Conservation (phyloP, 2,888 invertebrate genomes). For the Ornithoptera priamus region DNA sequence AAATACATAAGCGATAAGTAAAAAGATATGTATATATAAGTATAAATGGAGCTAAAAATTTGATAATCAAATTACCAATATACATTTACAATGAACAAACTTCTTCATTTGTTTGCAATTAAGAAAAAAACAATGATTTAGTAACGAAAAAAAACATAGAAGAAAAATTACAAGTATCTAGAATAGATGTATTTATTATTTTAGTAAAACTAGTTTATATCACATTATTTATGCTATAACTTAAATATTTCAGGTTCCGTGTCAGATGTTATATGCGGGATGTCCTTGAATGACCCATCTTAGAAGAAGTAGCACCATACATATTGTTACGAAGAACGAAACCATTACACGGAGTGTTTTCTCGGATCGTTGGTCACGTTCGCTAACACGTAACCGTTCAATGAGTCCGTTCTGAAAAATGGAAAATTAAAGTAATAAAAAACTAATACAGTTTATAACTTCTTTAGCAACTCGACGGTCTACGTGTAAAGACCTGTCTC, state of each 20-base stretch:
- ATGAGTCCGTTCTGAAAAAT: slow-evolving; percentile 68
- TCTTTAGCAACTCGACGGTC: too few species aligned
- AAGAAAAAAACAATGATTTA: background rate
- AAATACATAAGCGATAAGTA: background rate
- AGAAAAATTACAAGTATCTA: background rate
- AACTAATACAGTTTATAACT: too few species aligned
- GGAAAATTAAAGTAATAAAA: background rate
- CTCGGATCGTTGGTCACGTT: slow-evolving; percentile 66
- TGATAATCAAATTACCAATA: background rate
- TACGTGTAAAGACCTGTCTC: too few species aligned
- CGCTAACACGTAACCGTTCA: slow-evolving; percentile 66
- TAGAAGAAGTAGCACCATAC: slow-evolving; percentile 58
- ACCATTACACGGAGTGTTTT: slow-evolving; percentile 65
- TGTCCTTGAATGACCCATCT: slow-evolving; percentile 69
- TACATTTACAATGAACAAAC: background rate
- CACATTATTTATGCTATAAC: slow-evolving; percentile 1
- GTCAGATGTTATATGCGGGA: slow-evolving; percentile 43
- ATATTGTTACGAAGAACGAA: slow-evolving; percentile 59
- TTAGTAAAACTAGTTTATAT: background rate
- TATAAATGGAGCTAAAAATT: background rate
- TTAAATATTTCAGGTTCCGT: background rate
- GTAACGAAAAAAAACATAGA: background rate
- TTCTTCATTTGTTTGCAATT: background rate
- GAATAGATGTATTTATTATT: background rate
- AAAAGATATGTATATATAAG: background rate